Evolutionary conservation across 1,140 invertebrate species (phyloP).

Genomic region (Zaprionus taronus): DNA sequence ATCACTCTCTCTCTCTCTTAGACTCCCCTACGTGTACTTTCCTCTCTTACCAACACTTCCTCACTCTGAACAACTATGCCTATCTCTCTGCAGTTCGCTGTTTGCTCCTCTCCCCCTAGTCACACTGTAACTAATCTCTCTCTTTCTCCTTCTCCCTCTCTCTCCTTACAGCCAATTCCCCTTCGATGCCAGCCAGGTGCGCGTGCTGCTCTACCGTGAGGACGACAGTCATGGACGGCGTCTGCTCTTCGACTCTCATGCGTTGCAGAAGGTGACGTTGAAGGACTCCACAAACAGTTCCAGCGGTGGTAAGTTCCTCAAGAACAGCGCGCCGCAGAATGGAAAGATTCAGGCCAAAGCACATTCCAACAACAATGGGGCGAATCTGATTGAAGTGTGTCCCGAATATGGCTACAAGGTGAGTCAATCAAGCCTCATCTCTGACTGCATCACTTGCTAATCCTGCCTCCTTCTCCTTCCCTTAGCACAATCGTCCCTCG

Average conservation of each 20-base stretch:
- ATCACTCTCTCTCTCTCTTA: not conserved
- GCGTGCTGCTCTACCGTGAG: conserved; percentile 93
- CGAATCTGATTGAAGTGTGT: conserved; percentile 78
- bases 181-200: conserved; percentile 88
- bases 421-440: not conserved
- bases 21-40: too few species aligned
- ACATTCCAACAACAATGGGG: conserved; percentile 74
- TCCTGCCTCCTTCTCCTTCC: conserved; percentile 21
- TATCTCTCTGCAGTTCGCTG: not conserved
- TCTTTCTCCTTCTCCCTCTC: conserved; percentile 1
- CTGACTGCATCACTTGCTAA: not conserved
- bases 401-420: conserved; percentile 82
- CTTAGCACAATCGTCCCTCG: conserved; percentile 87
- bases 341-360: conserved; percentile 73
- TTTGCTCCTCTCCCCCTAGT: not conserved
- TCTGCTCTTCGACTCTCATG: conserved; percentile 93
- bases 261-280: conserved; percentile 86
- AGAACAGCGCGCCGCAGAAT: conserved; percentile 71
- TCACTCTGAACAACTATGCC: not conserved
- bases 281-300: conserved; percentile 58
- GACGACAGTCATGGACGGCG: conserved; percentile 92
- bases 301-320: conserved; percentile 64
- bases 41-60: not conserved
- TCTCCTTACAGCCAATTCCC: conserved; percentile 84
- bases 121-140: not conserved